Percentiles rank a stretch among this genome's conserved stretches.
Conservation (phyloP, 2,797 vertebrate species). For the Coracias cyanogaster region DNA sequence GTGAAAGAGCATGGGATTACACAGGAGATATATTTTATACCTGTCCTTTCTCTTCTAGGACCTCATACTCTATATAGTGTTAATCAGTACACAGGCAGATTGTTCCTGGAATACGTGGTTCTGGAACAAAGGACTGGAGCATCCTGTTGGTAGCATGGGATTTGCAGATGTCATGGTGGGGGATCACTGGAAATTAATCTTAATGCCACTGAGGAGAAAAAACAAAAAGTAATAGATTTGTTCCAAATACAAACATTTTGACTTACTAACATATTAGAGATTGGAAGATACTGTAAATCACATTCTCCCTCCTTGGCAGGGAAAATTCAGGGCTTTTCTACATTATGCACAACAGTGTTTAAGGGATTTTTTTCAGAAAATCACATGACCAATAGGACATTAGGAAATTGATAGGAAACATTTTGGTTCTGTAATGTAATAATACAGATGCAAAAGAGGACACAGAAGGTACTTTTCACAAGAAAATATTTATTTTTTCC, state of each 20-base stretch:
- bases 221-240: not conserved
- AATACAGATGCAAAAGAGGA: not conserved
- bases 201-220: too few species aligned
- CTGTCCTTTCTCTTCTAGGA: not conserved
- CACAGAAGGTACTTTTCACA: not conserved
- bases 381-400: not conserved
- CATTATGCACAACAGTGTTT: not conserved
- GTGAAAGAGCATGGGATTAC: not conserved
- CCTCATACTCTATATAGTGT: not conserved
- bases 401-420: not conserved
- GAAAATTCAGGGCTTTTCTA: not conserved
- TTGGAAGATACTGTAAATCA: not conserved
- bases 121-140: not conserved
- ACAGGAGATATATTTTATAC: not conserved
- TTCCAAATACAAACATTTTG: not conserved
- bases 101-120: not conserved
- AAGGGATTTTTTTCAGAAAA: not conserved
- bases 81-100: not conserved
- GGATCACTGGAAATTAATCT: not conserved
- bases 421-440: not conserved
- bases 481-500: not conserved
- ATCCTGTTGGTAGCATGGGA: not conserved
- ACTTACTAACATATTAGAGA: not conserved
- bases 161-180: not conserved
- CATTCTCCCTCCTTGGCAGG: not conserved